Conservation (phyloP, 2,888 invertebrate species). For the Saturnia pavonia region DNA sequence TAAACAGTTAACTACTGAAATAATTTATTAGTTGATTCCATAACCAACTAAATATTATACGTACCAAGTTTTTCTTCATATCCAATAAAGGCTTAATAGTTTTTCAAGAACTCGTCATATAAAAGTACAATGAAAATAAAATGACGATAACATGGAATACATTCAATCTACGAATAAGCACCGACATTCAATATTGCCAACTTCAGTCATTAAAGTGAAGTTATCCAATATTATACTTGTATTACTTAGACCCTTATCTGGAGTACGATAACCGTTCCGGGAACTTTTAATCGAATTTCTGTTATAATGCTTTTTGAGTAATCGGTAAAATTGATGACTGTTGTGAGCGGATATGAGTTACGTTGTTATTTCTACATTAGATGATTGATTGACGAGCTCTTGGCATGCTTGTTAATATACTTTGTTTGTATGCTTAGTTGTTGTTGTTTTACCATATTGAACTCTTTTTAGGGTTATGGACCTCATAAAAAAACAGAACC, state of each 20-base stretch:
- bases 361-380: conserved; percentile 5
- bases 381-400: background rate
- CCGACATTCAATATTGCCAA: conserved; percentile 27
- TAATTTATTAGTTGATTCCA: too few species aligned
- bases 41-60: too few species aligned
- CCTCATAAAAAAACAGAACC: too few species aligned
- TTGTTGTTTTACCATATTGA: background rate
- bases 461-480: too few species aligned
- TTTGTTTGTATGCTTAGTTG: background rate
- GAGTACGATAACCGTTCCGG: conserved; percentile 46
- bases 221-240: conserved; percentile 21
- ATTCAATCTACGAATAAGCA: conserved; percentile 22
- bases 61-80: too few species aligned
- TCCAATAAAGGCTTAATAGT: background rate
- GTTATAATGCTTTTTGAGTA: conserved; percentile 35
- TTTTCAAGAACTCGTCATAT: background rate
- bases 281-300: conserved; percentile 59
- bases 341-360: conserved; percentile 3
- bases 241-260: conserved; percentile 20
- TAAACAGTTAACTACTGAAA: too few species aligned
- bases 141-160: background rate
- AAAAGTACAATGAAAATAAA: conserved; percentile 8
- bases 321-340: conserved; percentile 15
- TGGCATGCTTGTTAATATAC: background rate
- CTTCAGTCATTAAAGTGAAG: conserved; percentile 30